These are phyloP conservation scores for Meganola albula DNA, from an alignment of 2,888 invertebrate species.

Conservation along the genomic window DNA sequence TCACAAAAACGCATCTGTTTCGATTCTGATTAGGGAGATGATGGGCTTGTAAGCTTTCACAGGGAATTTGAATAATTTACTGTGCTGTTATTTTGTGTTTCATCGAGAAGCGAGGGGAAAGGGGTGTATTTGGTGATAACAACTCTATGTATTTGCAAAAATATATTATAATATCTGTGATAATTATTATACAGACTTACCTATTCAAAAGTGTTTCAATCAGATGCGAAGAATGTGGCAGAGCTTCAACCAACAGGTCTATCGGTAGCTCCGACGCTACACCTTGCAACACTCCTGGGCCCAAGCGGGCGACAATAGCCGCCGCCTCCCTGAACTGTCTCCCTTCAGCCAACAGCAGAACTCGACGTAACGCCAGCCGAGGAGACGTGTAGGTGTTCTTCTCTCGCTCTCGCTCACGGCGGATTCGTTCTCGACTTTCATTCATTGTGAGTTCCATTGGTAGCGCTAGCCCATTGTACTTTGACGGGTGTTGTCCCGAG, in stretches of 20 bases:
- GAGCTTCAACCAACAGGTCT: conserved; percentile 90
- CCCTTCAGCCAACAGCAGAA: conserved; percentile 91
- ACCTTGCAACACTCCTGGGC: conserved; percentile 86
- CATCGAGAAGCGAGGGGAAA: too few relatives aligned
- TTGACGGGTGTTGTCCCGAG: conserved; percentile 10
- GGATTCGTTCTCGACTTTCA: conserved; percentile 84
- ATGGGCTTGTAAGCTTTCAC: too few relatives aligned
- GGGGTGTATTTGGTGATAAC: too few relatives aligned
- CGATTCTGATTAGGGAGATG: too few relatives aligned
- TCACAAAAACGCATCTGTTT: too few relatives aligned
- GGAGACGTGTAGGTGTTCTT: conserved; percentile 81
- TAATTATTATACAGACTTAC: too few relatives aligned
- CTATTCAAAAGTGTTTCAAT: conserved; percentile 88
- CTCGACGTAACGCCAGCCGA: conserved; percentile 80
- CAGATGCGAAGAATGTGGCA: conserved; percentile 91
- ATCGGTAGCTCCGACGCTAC: conserved; percentile 88
- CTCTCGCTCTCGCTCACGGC: conserved; percentile 79
- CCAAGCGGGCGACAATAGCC: conserved; percentile 87
- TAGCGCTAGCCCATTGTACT: conserved; percentile 56
- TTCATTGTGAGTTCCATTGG: conserved; percentile 68
- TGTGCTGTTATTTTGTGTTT: too few relatives aligned
- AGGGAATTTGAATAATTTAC: too few relatives aligned
- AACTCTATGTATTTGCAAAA: too few relatives aligned
- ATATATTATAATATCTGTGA: too few relatives aligned
- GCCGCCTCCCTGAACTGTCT: conserved; percentile 94